Percentiles rank a stretch among this genome's conserved stretches.
Evolutionary conservation across 2,113 vertebrate species (phyloP).

Genomic region (Crotalus tigris): DNA sequence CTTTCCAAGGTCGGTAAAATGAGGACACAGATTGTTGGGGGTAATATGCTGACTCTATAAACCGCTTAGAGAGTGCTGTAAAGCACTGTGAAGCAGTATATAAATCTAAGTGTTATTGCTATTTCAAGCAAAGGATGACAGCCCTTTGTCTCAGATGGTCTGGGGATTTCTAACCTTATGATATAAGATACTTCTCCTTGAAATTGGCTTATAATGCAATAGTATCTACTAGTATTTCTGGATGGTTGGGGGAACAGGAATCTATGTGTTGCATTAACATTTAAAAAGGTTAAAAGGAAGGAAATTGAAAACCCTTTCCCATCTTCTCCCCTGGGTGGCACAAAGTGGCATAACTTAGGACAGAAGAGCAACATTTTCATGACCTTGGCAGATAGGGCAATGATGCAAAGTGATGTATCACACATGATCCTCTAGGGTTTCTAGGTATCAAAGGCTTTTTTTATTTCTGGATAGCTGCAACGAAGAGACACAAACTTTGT

Average conservation of each 20-base stretch:
- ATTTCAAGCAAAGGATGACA: neutral
- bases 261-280: neutral
- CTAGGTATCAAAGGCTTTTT: neutral
- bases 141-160: neutral
- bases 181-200: neutral
- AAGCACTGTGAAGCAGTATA: neutral
- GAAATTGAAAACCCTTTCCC: neutral
- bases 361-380: neutral
- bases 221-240: neutral
- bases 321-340: neutral
- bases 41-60: neutral
- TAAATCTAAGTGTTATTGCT: neutral
- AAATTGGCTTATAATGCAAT: neutral
- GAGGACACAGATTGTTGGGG: neutral
- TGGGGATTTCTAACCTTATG: neutral
- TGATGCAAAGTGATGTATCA: neutral
- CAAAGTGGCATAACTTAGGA: neutral
- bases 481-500: neutral
- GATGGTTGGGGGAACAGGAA: neutral
- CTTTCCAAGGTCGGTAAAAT: neutral
- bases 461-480: neutral
- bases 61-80: neutral
- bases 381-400: neutral
- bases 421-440: neutral
- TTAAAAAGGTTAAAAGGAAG: neutral